Percentiles rank a stretch among this genome's conserved stretches.
These are phyloP conservation scores for Hetaerina americana DNA, from an alignment of 1,140 invertebrate genomes.

Conservation along the genomic window DNA sequence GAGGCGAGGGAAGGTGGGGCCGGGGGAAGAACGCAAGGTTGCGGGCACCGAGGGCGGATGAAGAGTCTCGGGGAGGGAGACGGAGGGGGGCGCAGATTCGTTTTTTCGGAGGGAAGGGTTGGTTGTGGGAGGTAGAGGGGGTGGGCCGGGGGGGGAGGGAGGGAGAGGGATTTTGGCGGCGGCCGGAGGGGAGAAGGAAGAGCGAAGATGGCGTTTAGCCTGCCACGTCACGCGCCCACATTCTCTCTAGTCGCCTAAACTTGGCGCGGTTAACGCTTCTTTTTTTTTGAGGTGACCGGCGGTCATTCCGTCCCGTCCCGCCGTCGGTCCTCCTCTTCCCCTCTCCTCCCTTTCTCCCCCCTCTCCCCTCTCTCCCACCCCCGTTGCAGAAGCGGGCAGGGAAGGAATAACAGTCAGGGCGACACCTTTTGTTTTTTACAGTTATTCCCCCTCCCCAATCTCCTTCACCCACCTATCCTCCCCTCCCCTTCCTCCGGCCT, in stretches of 20 bases:
- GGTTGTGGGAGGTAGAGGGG: background rate
- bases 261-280: background rate
- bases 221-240: background rate
- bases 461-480: too few species aligned
- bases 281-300: background rate
- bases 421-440: background rate
- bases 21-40: too few species aligned
- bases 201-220: background rate
- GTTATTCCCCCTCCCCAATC: too few species aligned
- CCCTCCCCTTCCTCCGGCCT: too few species aligned
- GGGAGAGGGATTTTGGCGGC: background rate
- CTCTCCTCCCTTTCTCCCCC: too few species aligned
- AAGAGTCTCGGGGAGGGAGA: too few species aligned
- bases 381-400: background rate
- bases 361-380: too few species aligned
- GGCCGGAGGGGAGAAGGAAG: background rate
- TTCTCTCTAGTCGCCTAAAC: background rate
- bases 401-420: too few species aligned
- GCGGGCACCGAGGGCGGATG: too few species aligned
- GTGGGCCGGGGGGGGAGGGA: background rate
- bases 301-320: too few species aligned
- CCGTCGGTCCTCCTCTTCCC: too few species aligned
- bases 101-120: background rate
- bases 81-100: background rate
- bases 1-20: too few species aligned